These are phyloP conservation scores for Ceratoteleas bidentatus DNA, from an alignment of 1,140 invertebrate species.

Conservation along the genomic window DNA sequence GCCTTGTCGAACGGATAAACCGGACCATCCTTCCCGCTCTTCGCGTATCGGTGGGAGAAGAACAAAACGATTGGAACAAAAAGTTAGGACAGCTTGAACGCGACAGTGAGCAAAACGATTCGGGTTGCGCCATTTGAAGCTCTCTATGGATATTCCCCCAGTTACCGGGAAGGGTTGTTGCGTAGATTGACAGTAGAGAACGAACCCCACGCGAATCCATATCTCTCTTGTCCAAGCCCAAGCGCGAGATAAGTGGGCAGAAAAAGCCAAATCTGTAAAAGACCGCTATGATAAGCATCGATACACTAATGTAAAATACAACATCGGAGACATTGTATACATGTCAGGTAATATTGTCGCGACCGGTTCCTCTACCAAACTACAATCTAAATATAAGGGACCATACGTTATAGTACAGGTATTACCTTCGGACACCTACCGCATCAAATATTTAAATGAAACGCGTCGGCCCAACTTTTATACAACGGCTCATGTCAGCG, in stretches of 20 bases:
- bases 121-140: too few relatives aligned
- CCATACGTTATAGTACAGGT: not conserved
- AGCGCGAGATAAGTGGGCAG: too few relatives aligned
- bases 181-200: too few relatives aligned
- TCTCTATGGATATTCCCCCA: too few relatives aligned
- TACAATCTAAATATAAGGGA: not conserved
- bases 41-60: not conserved
- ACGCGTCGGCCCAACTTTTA: too few relatives aligned
- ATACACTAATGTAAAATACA: not conserved
- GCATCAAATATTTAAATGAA: not conserved
- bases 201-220: too few relatives aligned
- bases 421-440: not conserved
- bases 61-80: too few relatives aligned
- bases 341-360: not conserved
- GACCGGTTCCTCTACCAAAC: not conserved
- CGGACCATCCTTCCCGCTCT: conserved; percentile 13
- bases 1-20: conserved; percentile 55
- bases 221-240: too few relatives aligned
- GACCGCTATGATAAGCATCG: not conserved
- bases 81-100: too few relatives aligned
- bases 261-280: not conserved
- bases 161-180: too few relatives aligned
- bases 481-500: too few relatives aligned
- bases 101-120: too few relatives aligned
- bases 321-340: not conserved